Evolutionary conservation across 2,888 invertebrate genomes (phyloP), one percentile per base, ranked within the genome.

Genomic region (Dusona sp.): DNA sequence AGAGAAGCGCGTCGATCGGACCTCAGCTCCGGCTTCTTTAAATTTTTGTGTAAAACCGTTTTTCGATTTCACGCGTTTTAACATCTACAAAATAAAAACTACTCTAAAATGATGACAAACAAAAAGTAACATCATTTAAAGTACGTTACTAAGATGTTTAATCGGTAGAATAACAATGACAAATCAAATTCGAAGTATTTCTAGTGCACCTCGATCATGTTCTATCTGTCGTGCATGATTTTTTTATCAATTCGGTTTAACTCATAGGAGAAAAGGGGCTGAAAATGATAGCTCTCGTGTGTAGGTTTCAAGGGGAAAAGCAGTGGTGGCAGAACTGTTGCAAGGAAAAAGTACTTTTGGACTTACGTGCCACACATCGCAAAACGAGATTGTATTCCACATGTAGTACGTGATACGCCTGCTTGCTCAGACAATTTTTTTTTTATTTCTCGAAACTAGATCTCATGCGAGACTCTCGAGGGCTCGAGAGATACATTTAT

Each of bases 331-430:
- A 73, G 29, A n/a, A n/a, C 51, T 80, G 36, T 36, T 29, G 48
- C 77, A 54, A 75, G 25, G 57, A 33, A 70, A 89, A 89, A 90
- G 90, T 90, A 91, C 91, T 92, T 90, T 86, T 86, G 89, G 88
- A 87, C 88, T 88, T 92, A 92, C 90, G 90, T 92, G 91, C 90
- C 86, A 68, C 88, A 91, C 90, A 90, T 92, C 83, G 87, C 65
- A 75, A 87, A 86, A 87, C 87, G 81, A 85, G 88, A 85, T 89
- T 90, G 86, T 90, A 90, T 89, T 90, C 90, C 84, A 89, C 88
- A 88, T 88, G 85, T 87, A 87, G 87, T 89, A 91, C 90, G 90
- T 90, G 90, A 89, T 89, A 89, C 85, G 89, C 89, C 70, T 90
- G 87, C 89, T 88, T 87, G 83, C 89, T 86, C 87, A 83, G 65